Evolutionary conservation across 2,888 invertebrate species (phyloP).

Genomic region (Branchellion lobata): DNA sequence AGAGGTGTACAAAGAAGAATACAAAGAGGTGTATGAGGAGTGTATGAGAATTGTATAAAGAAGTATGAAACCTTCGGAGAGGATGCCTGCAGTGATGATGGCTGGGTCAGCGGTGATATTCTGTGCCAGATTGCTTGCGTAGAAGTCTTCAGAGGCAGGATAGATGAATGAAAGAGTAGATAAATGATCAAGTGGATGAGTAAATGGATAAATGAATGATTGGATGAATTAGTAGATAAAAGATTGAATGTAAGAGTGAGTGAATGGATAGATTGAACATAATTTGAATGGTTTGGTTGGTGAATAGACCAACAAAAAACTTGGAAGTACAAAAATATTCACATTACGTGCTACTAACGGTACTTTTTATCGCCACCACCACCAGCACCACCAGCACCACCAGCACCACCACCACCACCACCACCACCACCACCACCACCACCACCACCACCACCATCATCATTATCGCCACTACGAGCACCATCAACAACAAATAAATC

Average conservation of each 20-base stretch:
- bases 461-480: not conserved
- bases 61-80: conserved; percentile 57
- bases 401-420: conserved; percentile 48
- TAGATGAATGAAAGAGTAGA: not conserved
- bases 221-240: too few relatives aligned
- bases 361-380: too few relatives aligned
- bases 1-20: too few relatives aligned
- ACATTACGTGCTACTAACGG: too few relatives aligned
- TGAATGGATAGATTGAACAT: too few relatives aligned
- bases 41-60: not conserved
- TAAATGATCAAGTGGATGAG: too few relatives aligned
- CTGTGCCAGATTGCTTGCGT: not conserved
- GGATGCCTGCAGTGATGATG: conserved; percentile 75
- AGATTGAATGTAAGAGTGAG: too few relatives aligned
- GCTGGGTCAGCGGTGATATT: conserved; percentile 84
- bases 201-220: too few relatives aligned
- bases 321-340: too few relatives aligned
- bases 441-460: not conserved
- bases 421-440: conserved; percentile 29
- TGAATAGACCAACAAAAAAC: too few relatives aligned
- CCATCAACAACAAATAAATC: not conserved
- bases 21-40: not conserved
- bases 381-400: not conserved
- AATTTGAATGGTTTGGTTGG: too few relatives aligned
- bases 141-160: not conserved